These are phyloP conservation scores for Leptocoma aspasia DNA, from an alignment of 2,113 vertebrate genomes.

Conservation along the genomic window DNA sequence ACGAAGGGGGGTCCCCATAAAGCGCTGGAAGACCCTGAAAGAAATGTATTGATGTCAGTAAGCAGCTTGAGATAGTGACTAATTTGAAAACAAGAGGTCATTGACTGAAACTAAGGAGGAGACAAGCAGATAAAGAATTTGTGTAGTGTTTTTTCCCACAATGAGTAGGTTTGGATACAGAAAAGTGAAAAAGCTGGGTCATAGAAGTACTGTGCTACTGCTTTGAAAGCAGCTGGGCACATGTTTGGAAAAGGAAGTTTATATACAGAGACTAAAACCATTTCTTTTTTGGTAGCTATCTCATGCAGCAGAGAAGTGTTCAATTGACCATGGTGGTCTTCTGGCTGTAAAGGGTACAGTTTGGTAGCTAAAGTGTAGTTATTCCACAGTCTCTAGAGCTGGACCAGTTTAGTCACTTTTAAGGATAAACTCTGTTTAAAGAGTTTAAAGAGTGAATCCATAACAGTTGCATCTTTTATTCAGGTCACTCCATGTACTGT, in stretches of 20 bases:
- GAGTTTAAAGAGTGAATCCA: not conserved
- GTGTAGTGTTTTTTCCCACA: not conserved
- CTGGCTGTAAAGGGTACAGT: not conserved
- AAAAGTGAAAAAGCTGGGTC: not conserved
- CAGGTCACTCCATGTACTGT: not conserved
- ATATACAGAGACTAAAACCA: not conserved
- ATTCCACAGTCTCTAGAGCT: not conserved
- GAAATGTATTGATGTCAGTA: slow-evolving; percentile 59
- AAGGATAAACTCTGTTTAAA: not conserved
- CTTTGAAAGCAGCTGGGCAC: slow-evolving; percentile 14
- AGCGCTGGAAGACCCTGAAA: slow-evolving; percentile 12
- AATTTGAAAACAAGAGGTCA: slow-evolving; percentile 68
- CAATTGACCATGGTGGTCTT: not conserved
- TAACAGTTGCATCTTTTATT: not conserved
- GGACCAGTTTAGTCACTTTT: not conserved
- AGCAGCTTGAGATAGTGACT: slow-evolving; percentile 64
- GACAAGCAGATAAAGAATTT: slow-evolving; percentile 47
- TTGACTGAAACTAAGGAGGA: slow-evolving; percentile 52
- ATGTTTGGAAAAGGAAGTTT: slow-evolving; percentile 17
- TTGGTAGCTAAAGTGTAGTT: not conserved
- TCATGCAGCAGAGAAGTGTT: not conserved
- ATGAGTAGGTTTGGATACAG: slow-evolving; percentile 1
- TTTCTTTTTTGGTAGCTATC: not conserved
- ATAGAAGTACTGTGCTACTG: not conserved
- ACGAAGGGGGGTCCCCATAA: slow-evolving; percentile 21